Percentiles rank a stretch among this genome's conserved stretches.
Evolutionary conservation across 2,113 vertebrate genomes (phyloP).

Genomic region (Boleophthalmus pectinirostris): DNA sequence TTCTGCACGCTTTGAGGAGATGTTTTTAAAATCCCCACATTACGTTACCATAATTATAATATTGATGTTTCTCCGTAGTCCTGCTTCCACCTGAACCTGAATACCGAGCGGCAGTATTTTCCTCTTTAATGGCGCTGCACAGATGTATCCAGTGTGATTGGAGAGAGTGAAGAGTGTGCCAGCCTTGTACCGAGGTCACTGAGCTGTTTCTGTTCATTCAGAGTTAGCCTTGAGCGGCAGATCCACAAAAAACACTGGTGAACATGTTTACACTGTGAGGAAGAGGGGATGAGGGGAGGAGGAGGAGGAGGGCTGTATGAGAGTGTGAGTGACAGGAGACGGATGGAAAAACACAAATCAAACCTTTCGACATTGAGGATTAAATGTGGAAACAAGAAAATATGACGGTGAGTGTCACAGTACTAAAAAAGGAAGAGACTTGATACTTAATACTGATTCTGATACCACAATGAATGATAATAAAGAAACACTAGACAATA

Average conservation of each 20-base stretch:
- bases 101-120: slow-evolving; percentile 7
- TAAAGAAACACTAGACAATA: no score
- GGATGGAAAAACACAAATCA: not conserved
- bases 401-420: not conserved
- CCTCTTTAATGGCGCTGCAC: slow-evolving; percentile 11
- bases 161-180: slow-evolving; percentile 16
- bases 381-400: not conserved
- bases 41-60: not conserved
- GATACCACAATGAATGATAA: no score
- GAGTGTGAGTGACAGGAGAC: not conserved
- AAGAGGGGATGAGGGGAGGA: slow-evolving; percentile 17
- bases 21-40: not conserved
- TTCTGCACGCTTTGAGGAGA: no score
- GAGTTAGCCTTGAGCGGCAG: slow-evolving; percentile 59
- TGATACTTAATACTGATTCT: no score
- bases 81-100: not conserved
- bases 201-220: slow-evolving; percentile 50
- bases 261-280: slow-evolving; percentile 18
- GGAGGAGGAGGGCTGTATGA: slow-evolving; percentile 1
- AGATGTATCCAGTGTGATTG: slow-evolving; percentile 24
- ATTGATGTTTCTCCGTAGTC: not conserved
- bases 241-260: slow-evolving; percentile 19
- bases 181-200: slow-evolving; percentile 52
- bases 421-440: not conserved
- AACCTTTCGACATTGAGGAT: not conserved